Evolutionary conservation across 2,888 invertebrate genomes (phyloP).

Genomic region (Drosophila pullipes): DNA sequence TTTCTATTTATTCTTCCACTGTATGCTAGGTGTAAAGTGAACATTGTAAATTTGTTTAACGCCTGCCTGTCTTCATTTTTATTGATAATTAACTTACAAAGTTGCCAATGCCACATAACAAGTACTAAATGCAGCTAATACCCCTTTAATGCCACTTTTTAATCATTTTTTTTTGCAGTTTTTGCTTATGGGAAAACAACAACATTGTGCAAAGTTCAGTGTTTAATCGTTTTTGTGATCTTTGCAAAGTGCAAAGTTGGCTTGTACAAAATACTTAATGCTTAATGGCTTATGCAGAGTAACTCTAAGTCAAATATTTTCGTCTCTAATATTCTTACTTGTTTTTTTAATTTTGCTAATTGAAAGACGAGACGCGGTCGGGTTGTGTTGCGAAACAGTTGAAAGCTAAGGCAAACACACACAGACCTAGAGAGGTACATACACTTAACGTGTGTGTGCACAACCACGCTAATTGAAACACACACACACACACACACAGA

Average conservation of each 20-base stretch:
- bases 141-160: neutral
- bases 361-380: conserved; percentile 37
- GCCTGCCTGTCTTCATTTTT: neutral
- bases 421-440: conserved; percentile 19
- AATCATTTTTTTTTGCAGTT: neutral
- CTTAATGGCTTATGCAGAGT: conserved; percentile 1
- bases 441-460: conserved; percentile 15
- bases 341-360: conserved; percentile 47
- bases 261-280: neutral
- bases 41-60: neutral
- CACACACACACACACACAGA: neutral
- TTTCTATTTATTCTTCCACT: neutral
- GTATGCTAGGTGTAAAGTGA: neutral
- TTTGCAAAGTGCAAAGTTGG: neutral
- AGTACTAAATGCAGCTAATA: neutral
- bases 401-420: conserved; percentile 5
- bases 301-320: neutral
- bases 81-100: neutral
- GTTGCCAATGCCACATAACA: neutral
- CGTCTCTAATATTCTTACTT: neutral
- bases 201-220: neutral
- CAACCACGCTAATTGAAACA: conserved; percentile 37
- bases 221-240: neutral
- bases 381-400: conserved; percentile 1
- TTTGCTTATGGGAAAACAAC: neutral